Evolutionary conservation across 2,888 invertebrate species (phyloP).

Genomic region (Drosophila kanekoi): DNA sequence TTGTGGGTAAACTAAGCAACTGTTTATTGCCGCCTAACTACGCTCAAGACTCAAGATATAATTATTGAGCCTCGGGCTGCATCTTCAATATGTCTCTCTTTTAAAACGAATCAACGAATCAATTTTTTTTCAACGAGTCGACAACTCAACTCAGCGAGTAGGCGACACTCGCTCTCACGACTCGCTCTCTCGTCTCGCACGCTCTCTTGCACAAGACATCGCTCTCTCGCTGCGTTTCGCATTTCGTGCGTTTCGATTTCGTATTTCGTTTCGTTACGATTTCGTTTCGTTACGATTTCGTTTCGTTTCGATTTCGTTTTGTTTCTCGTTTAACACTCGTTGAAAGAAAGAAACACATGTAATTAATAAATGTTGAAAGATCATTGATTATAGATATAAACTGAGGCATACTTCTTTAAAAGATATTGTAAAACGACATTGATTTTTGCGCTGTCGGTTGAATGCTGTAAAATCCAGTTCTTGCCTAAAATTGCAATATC

Average conservation of each 20-base stretch:
- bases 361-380: conserved; percentile 73
- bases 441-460: conserved; percentile 92
- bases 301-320: conserved; percentile 36
- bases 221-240: conserved; percentile 13
- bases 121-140: conserved; percentile 7
- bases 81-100: conserved; percentile 26
- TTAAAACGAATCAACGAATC: conserved; percentile 57
- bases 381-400: conserved; percentile 75
- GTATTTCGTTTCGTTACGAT: conserved; percentile 8
- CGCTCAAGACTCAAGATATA: conserved; percentile 18
- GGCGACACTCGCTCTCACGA: conserved; percentile 19
- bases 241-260: conserved; percentile 21
- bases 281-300: not conserved
- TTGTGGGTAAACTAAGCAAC: conserved; percentile 33
- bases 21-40: conserved; percentile 45
- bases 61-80: conserved; percentile 22
- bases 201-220: conserved; percentile 2
- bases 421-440: conserved; percentile 96
- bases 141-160: conserved; percentile 10
- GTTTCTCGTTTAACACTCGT: conserved; percentile 66
- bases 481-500: conserved; percentile 89
- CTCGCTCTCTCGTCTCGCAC: conserved; percentile 39
- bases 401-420: conserved; percentile 91
- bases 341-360: conserved; percentile 74
- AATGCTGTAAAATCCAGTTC: conserved; percentile 98